These are phyloP conservation scores for Toxotes chatareus DNA, from an alignment of 2,113 vertebrate genomes.

Conservation along the genomic window DNA sequence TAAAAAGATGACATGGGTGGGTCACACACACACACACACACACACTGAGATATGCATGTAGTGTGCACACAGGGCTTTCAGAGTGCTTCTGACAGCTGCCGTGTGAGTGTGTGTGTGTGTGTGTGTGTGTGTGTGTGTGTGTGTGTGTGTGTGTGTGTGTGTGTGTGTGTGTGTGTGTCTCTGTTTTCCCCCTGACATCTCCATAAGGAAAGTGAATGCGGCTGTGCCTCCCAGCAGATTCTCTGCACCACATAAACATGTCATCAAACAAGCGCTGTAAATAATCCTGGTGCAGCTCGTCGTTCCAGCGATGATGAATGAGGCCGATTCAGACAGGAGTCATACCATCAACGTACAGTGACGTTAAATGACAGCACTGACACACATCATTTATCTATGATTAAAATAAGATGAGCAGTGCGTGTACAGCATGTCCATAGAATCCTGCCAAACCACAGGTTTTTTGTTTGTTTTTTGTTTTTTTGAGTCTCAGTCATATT, in stretches of 20 bases:
- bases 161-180: not conserved
- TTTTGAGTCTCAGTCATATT: too few relatives aligned
- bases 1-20: slow-evolving; percentile 28
- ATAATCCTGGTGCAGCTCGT: slow-evolving; percentile 23
- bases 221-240: slow-evolving; percentile 47
- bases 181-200: slow-evolving; percentile 33
- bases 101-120: not conserved
- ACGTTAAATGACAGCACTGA: not conserved
- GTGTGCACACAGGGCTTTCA: not conserved
- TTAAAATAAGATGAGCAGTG: not conserved
- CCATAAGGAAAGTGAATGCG: slow-evolving; percentile 37
- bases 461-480: too few relatives aligned
- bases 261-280: slow-evolving; percentile 40
- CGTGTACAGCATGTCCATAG: not conserved
- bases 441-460: not conserved
- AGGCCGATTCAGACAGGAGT: not conserved
- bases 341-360: not conserved
- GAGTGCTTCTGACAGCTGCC: slow-evolving; percentile 20
- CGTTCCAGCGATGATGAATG: slow-evolving; percentile 15
- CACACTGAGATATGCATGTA: slow-evolving; percentile 4
- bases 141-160: slow-evolving; percentile 1
- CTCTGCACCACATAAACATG: slow-evolving; percentile 57
- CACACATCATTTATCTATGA: not conserved
- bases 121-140: not conserved
- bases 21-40: slow-evolving; percentile 15